Conservation (phyloP, 2,888 invertebrate species). For the Mamestra brassicae region DNA sequence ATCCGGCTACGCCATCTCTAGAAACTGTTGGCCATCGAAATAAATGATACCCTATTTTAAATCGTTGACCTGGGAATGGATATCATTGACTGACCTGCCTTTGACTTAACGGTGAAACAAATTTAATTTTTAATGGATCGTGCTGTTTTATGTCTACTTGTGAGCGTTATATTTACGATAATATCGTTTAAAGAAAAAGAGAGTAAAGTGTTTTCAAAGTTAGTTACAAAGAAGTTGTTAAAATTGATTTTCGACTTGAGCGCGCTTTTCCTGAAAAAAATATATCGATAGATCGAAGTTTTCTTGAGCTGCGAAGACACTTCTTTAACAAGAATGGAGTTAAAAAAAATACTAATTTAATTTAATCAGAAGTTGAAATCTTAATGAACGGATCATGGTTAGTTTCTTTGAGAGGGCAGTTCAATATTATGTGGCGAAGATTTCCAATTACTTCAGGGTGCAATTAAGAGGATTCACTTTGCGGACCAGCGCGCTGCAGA, state of each 20-base stretch:
- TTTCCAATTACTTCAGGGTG: slow-evolving; percentile 79
- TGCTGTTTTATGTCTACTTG: background rate
- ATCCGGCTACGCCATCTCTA: slow-evolving; percentile 74
- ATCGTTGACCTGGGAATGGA: slow-evolving; percentile 39
- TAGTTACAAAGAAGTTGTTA: slow-evolving; percentile 19
- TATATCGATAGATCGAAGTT: slow-evolving; percentile 28
- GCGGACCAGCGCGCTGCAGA: slow-evolving; percentile 67
- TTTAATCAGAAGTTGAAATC: slow-evolving; percentile 74
- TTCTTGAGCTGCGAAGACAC: slow-evolving; percentile 43
- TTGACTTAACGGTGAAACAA: slow-evolving; percentile 7
- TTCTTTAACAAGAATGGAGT: slow-evolving; percentile 55
- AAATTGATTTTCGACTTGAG: slow-evolving; percentile 28
- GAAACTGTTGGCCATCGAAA: slow-evolving; percentile 66
- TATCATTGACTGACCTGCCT: slow-evolving; percentile 35
- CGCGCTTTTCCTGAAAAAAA: slow-evolving; percentile 31
- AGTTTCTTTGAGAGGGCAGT: slow-evolving; percentile 69
- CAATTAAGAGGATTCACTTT: slow-evolving; percentile 82
- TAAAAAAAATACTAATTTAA: slow-evolving; percentile 65
- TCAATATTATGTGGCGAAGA: slow-evolving; percentile 75
- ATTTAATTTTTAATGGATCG: background rate
- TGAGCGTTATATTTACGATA: background rate
- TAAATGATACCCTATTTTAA: slow-evolving; percentile 66
- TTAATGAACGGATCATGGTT: slow-evolving; percentile 73
- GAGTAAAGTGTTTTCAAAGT: slow-evolving; percentile 18
- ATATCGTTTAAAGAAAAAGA: background rate